Base-by-base conservation (phyloP, 2,888 invertebrate genomes). In the Acleris sparsana region DNA sequence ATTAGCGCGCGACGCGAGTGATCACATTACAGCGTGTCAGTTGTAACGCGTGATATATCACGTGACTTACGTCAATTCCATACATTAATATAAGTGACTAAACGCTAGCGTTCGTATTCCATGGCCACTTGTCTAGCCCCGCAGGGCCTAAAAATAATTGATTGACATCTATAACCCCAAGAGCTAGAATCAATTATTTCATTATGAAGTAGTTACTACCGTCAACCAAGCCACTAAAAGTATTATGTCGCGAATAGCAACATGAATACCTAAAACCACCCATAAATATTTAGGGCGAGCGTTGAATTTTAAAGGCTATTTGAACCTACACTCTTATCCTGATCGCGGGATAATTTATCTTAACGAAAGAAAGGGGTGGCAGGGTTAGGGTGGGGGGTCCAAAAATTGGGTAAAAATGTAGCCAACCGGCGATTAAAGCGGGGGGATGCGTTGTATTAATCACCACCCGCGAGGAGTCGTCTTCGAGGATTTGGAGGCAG, bases 351-450 rank as follows among this genome's bases (percentile, higher is more conserved):
- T 92, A 92, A 92, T 92, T 92, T 92, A 92, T 92, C 92, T 92
- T 91, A 90, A 91, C 88, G 92, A 92, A 92, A 92, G 91, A 92
- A 92, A 92, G 90, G 92, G 92, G 91, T 92, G 91, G 85, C 78
- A 13, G 68, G 71, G 77, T 74, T 68, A 75, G 77, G 76, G 74
- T 72, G 69, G 74, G 79, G 78, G 80, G 80, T 74, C 89, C 91
- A 92, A 92, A 92, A 92, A 92, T 92, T 92, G 92, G 90, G 92
- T 92, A 92, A 92, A 92, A 92, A 92, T 92, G 92, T 92, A 92
- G 89, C 92, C 90, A 89, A 90, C 90, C 78, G 91, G 84, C 92
- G 92, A 92, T 92, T 92, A 92, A 92, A 92, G 89, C 88, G 83
- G 91, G 92, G 92, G 88, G 92, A 92, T 92, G 89, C 92, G 92